Conservation (phyloP, 2,113 vertebrate species). For the Rafetus swinhoei region DNA sequence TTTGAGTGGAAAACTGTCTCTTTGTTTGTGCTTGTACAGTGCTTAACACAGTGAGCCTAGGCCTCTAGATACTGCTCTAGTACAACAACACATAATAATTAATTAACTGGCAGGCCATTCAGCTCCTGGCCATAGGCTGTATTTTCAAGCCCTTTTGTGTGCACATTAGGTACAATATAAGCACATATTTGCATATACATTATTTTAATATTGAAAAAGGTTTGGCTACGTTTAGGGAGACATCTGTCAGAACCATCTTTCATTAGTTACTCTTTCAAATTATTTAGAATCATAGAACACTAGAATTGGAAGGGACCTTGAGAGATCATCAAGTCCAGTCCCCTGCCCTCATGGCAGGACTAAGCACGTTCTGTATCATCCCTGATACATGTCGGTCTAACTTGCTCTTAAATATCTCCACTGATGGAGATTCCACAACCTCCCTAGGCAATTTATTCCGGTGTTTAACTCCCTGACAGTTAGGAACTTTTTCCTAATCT, state of each 20-base stretch:
- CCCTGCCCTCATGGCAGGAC: too few species aligned
- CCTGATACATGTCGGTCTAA: too few species aligned
- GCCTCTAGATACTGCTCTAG: background rate
- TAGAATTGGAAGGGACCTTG: too few species aligned
- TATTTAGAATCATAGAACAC: too few species aligned
- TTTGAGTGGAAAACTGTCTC: background rate
- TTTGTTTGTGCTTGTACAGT: background rate
- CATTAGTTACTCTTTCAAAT: background rate
- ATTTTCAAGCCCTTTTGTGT: background rate
- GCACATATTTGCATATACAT: background rate
- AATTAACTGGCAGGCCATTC: background rate
- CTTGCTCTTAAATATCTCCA: too few species aligned
- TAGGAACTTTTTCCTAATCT: too few species aligned
- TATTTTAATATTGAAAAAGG: background rate
- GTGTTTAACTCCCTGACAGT: too few species aligned
- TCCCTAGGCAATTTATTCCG: too few species aligned
- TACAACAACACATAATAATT: background rate
- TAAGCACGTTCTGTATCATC: too few species aligned
- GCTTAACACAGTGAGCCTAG: background rate
- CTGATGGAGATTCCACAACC: too few species aligned
- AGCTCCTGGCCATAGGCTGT: background rate
- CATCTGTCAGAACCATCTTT: background rate
- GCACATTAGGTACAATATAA: background rate
- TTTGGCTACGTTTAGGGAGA: background rate
- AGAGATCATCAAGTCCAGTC: too few species aligned